Conservation (phyloP, 2,113 vertebrate genomes). For the Tragelaphus buxtoni region DNA sequence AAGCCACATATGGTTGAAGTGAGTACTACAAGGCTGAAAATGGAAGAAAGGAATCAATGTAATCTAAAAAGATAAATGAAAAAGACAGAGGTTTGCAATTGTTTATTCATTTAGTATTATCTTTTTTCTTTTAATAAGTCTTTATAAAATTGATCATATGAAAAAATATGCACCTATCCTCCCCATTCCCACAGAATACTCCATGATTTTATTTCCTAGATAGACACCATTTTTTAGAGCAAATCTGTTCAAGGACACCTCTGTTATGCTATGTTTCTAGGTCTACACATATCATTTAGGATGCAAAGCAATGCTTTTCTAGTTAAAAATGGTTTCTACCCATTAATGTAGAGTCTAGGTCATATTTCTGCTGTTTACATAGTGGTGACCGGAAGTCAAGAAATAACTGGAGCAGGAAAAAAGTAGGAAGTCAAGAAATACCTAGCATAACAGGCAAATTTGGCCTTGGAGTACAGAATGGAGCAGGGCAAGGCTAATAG, state of each 20-base stretch:
- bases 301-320: background rate
- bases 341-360: background rate
- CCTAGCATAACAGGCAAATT: background rate
- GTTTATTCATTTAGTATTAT: background rate
- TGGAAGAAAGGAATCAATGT: background rate
- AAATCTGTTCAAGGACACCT: background rate
- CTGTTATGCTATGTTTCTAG: background rate
- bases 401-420: background rate
- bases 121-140: background rate
- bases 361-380: background rate
- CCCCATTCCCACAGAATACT: background rate
- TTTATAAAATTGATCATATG: background rate
- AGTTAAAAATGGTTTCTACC: background rate
- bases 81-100: background rate
- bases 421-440: background rate
- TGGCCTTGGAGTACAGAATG: background rate
- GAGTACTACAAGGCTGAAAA: background rate
- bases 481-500: background rate
- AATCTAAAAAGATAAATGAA: background rate
- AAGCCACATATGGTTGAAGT: background rate
- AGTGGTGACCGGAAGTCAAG: background rate
- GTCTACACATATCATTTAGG: background rate
- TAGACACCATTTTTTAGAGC: background rate
- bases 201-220: background rate
- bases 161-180: background rate